phyloP scores from a whole-genome alignment of 1,140 invertebrate species.

The Papilio glaucus region DNA sequence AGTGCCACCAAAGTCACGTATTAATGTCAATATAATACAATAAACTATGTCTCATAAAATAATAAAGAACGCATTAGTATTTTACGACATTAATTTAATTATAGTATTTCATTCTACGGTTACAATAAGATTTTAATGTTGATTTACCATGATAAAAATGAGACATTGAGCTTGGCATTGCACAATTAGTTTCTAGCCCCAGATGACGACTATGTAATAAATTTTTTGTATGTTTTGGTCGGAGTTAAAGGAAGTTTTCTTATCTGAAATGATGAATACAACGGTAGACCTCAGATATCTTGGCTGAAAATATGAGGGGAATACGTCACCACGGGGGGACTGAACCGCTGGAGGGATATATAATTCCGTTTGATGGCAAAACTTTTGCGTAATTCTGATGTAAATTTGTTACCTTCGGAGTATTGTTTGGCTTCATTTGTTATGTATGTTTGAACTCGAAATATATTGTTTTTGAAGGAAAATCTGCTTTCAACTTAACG shows the following conservation, averaged over 20 bases:
- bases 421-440: neutral
- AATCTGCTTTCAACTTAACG: too few species aligned
- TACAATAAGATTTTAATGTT: neutral
- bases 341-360: neutral
- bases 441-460: neutral
- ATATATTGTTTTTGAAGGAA: neutral
- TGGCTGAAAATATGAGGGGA: too few species aligned
- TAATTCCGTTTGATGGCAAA: neutral
- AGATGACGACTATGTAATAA: too few species aligned
- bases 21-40: neutral
- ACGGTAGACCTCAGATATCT: too few species aligned
- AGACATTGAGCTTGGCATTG: too few species aligned
- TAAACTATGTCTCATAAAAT: neutral
- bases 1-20: neutral
- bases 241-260: too few species aligned
- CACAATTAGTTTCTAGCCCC: too few species aligned
- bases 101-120: neutral
- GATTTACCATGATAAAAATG: too few species aligned
- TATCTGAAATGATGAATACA: too few species aligned
- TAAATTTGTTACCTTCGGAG: neutral
- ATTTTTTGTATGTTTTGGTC: too few species aligned
- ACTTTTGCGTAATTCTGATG: neutral
- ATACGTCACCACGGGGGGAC: too few species aligned
- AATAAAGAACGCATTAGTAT: neutral
- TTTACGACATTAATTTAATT: neutral